Evolutionary conservation across 2,888 invertebrate species (phyloP).

Genomic region (Ischnura elegans): DNA sequence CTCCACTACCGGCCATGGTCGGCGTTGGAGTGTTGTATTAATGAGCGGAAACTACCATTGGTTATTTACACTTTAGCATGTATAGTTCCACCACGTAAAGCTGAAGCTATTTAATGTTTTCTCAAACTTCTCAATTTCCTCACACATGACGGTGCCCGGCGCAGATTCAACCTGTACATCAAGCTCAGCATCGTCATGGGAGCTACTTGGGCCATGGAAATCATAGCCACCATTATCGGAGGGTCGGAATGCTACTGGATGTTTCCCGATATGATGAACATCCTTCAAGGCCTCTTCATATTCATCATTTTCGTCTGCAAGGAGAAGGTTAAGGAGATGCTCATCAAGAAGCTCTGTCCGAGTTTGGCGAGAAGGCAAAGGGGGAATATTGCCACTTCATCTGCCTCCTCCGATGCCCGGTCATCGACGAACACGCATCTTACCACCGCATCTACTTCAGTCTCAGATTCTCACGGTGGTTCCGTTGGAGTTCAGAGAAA

Average conservation of each 20-base stretch:
- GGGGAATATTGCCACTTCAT: not conserved
- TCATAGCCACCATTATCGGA: not conserved
- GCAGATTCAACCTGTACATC: constrained; percentile 23
- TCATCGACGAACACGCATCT: not conserved
- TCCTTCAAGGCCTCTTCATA: constrained; percentile 81
- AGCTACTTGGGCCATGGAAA: constrained; percentile 25
- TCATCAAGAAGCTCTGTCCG: constrained; percentile 70
- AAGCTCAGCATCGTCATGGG: constrained; percentile 43
- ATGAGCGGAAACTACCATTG: too few relatives aligned
- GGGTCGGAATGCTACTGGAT: constrained; percentile 31
- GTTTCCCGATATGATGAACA: constrained; percentile 77
- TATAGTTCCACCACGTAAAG: too few relatives aligned
- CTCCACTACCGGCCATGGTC: too few relatives aligned
- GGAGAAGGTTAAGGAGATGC: constrained; percentile 79
- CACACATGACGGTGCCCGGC: not conserved
- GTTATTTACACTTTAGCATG: too few relatives aligned
- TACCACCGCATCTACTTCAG: not conserved
- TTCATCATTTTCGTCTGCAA: constrained; percentile 84
- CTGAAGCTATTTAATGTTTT: too few relatives aligned
- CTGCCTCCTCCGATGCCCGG: not conserved
- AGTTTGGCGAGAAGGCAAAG: not conserved
- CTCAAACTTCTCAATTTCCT: too few relatives aligned
- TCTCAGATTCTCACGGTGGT: not conserved
- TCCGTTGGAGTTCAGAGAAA: too few relatives aligned
- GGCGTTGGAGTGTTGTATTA: too few relatives aligned